Evolutionary conservation across 2,113 vertebrate species (phyloP), one percentile per base, ranked within the genome.

Genomic region (Myotis lucifugus): DNA sequence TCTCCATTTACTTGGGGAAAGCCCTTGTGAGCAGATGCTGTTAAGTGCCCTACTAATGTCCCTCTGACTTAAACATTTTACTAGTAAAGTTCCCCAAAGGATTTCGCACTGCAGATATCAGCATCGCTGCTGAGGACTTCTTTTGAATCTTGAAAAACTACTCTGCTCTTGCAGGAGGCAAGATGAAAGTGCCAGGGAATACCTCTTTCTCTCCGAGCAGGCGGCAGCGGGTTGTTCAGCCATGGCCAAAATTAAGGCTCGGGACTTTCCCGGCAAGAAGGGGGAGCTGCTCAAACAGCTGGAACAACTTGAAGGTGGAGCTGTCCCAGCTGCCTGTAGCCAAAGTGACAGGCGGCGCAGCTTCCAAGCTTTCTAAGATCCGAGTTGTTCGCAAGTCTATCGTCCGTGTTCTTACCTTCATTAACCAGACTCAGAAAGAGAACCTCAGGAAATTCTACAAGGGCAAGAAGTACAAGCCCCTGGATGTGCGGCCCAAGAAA

Each of bases 81-180:
- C 42, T 42, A 42, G 42, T 42, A 42, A 42, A 81, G 15, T 64
- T 13, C 1, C 73, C 82, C 69, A 40, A 64, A 64, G 27, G 34
- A 81, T 27, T 74, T 67, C 23, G 29, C 8, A 85, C 42, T 37
- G 48, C 42, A 61, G 77, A n/a, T 3, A 94, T 37, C 67, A 85
- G 29, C 61, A 73, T 73, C 85, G 88, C 91, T 88, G 54, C 34
- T 56, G 11, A 50, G 34, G 42, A 50, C 32, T 76, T 83, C 52
- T 76, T 96, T 61, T 90, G 92, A 93, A 84, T 27, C n/a, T 79
- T 59, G 52, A 64, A 37, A 93, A 93, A 67, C 64, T 69, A 81
- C 42, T 85, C 14, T 66, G 18, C 61, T 40, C 37, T 72, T 74
- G 4, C 15, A 92, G 14, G 34, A 56, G 17, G 54, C 29, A 34